Percentiles rank a stretch among this genome's conserved stretches.
These are phyloP conservation scores for Grus americana DNA, from an alignment of 2,113 vertebrate species.

Conservation along the genomic window DNA sequence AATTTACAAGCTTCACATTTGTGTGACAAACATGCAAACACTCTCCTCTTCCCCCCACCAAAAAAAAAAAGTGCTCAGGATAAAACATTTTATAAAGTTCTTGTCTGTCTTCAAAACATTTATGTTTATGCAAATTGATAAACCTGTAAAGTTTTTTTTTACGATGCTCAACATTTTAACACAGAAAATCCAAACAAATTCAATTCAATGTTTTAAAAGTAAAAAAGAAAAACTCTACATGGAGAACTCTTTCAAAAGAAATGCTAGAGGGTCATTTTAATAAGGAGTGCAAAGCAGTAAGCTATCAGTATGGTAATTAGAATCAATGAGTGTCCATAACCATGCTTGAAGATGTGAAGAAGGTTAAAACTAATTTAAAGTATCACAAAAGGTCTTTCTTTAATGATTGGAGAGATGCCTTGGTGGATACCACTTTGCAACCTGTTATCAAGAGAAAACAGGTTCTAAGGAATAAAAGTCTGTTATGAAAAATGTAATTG, in stretches of 20 bases:
- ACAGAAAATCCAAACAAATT: not conserved
- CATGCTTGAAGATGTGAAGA: constrained; percentile 39
- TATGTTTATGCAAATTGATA: not conserved
- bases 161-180: not conserved
- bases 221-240: not conserved
- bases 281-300: constrained; percentile 19
- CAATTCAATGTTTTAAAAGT: not conserved
- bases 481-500: not conserved
- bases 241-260: not conserved
- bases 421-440: not conserved
- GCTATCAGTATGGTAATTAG: constrained; percentile 50
- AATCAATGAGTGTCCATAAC: constrained; percentile 60
- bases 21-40: not conserved
- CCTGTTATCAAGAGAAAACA: constrained; percentile 1
- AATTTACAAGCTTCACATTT: not conserved
- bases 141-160: not conserved
- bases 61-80: not conserved
- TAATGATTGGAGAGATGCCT: not conserved
- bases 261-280: constrained; percentile 36
- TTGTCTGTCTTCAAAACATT: not conserved
- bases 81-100: not conserved
- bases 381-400: constrained; percentile 42
- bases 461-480: constrained; percentile 4
- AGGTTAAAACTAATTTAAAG: constrained; percentile 63
- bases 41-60: not conserved